A percentile compares a stretch with the other conserved stretches of the same genome.
Evolutionary conservation across 1,140 invertebrate species (phyloP).

Genomic region (Pantala flavescens): DNA sequence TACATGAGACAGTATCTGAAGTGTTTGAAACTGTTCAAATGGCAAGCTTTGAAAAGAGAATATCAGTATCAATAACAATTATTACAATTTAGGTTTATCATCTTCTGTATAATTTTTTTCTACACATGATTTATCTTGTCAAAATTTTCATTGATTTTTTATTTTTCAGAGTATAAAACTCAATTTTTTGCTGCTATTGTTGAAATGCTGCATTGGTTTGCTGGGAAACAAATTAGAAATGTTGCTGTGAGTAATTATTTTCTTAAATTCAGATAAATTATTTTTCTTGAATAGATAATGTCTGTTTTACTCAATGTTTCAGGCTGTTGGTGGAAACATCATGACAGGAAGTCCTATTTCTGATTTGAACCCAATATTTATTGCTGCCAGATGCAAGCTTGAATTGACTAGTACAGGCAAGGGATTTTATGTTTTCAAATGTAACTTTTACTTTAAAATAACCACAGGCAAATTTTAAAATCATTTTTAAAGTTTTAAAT

Average conservation of each 20-base stretch:
- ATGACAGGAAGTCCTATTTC: slow-evolving; percentile 94
- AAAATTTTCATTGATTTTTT: neutral
- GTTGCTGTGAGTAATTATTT: slow-evolving; percentile 34
- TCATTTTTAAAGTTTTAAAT: no score
- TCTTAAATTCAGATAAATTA: neutral
- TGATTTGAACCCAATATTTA: slow-evolving; percentile 85
- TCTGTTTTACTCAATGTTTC: neutral
- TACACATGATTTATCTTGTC: no score
- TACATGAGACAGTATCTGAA: no score
- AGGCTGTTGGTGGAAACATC: slow-evolving; percentile 80
- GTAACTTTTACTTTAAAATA: slow-evolving; percentile 31
- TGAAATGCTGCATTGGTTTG: slow-evolving; percentile 89
- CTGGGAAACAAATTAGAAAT: slow-evolving; percentile 78
- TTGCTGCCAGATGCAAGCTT: slow-evolving; percentile 55
- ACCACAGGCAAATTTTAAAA: no score
- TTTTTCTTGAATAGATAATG: neutral
- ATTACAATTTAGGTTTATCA: no score
- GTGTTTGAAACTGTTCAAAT: no score
- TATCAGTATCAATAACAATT: no score
- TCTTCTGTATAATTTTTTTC: no score
- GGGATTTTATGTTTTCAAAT: slow-evolving; percentile 22
- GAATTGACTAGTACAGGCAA: slow-evolving; percentile 41
- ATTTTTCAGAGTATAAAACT: slow-evolving; percentile 33
- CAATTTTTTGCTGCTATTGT: slow-evolving; percentile 61
- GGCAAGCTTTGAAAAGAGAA: no score